phyloP scores from a whole-genome alignment of 2,888 invertebrate species.

The Drosophila sordidula region DNA sequence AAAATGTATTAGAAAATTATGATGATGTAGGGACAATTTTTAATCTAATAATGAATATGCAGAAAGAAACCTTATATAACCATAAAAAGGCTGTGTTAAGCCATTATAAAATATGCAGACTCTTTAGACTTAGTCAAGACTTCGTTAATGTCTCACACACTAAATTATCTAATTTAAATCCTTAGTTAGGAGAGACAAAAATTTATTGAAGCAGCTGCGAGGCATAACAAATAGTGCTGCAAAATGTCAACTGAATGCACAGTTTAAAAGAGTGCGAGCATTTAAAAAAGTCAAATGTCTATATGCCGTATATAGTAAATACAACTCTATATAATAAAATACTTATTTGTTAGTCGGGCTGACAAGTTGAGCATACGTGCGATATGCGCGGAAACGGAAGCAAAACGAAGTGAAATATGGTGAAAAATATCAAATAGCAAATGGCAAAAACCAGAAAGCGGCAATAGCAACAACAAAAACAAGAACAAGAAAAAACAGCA shows the following conservation, averaged over 20 bases:
- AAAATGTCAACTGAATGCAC: slow-evolving; percentile 60
- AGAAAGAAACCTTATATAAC: too few species aligned
- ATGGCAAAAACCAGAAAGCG: slow-evolving; percentile 17
- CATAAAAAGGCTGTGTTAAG: too few species aligned
- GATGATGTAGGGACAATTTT: too few species aligned
- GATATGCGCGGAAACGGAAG: slow-evolving; percentile 57
- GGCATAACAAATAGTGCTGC: slow-evolving; percentile 8
- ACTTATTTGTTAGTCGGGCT: slow-evolving; percentile 53
- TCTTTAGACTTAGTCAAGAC: too few species aligned
- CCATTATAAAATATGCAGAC: too few species aligned
- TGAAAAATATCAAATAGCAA: slow-evolving; percentile 56
- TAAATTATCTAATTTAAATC: neutral
- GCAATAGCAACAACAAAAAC: slow-evolving; percentile 31
- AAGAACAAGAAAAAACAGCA: slow-evolving; percentile 25
- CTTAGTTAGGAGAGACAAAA: neutral
- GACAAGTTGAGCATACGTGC: slow-evolving; percentile 71
- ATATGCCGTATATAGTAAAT: neutral
- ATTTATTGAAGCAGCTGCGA: slow-evolving; percentile 18
- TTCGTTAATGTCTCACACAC: neutral
- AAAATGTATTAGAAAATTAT: too few species aligned
- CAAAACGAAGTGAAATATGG: slow-evolving; percentile 35
- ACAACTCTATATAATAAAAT: slow-evolving; percentile 5
- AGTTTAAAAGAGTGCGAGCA: slow-evolving; percentile 36
- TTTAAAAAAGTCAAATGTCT: slow-evolving; percentile 6
- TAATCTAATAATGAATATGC: too few species aligned